These are phyloP conservation scores for Melanerpes aurifrons DNA, from an alignment of 2,113 vertebrate species.

Conservation along the genomic window DNA sequence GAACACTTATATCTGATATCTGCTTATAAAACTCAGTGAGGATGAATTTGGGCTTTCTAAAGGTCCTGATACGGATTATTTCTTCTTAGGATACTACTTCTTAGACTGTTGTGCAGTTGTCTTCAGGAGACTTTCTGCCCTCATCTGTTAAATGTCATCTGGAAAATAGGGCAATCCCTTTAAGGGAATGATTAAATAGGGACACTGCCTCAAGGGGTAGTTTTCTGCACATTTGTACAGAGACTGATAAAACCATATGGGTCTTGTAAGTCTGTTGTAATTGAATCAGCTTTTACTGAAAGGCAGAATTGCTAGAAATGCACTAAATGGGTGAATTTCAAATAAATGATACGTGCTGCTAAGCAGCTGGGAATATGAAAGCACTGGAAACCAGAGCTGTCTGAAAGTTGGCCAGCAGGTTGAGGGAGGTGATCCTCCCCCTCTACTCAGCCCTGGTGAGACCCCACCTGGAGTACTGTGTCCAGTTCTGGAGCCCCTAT, in stretches of 20 bases:
- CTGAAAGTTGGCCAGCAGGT: background rate
- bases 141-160: slow-evolving; percentile 60
- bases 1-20: background rate
- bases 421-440: too few species aligned
- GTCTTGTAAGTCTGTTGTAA: slow-evolving; percentile 58
- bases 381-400: background rate
- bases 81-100: background rate
- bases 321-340: slow-evolving; percentile 56
- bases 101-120: background rate
- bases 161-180: slow-evolving; percentile 66
- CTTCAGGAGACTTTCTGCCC: slow-evolving; percentile 45
- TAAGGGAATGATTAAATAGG: slow-evolving; percentile 64
- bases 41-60: background rate
- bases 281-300: slow-evolving; percentile 64
- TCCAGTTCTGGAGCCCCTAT: too few species aligned
- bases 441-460: too few species aligned
- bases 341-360: slow-evolving; percentile 15
- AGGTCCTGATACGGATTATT: background rate
- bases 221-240: slow-evolving; percentile 54
- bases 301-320: slow-evolving; percentile 55
- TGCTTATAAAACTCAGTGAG: background rate
- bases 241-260: slow-evolving; percentile 70
- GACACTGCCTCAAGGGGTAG: slow-evolving; percentile 50
- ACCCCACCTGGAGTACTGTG: too few species aligned
- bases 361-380: slow-evolving; percentile 17